Base-by-base conservation (phyloP, 2,113 vertebrate species). In the Chelonoidis abingdonii region DNA sequence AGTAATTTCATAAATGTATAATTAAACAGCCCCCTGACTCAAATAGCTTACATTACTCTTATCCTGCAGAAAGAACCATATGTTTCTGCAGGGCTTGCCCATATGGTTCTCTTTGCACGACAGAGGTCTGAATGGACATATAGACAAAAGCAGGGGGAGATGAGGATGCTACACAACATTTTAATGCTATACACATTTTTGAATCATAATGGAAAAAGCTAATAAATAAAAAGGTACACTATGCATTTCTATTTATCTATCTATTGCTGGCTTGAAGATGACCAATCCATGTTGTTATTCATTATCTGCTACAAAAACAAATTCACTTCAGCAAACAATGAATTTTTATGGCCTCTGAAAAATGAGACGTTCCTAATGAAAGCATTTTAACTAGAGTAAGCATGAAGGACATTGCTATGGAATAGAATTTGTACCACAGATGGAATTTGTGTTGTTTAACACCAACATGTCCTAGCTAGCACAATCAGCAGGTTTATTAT, bases 311-410 rank as follows among this genome's bases (percentile, higher is more conserved):
- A 75, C 35, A 80, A 90, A 93, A 82, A 0, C 10, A 80, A 87
- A 83, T 84, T 79, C 4, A 84, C 65, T 89, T 19, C 21, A 92
- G 17, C 5, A 76, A 47, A 76, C 8, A 29, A 19, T 50, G 35
- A 86, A 83, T 80, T 89, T 89, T 72, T 86, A 86, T 79, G 14
- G 50, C 3, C 22, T 47, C 44, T 78, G 59, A 80, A 91, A 96
- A 95, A 59, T 31, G 3, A 72, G 1, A 17, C 84, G 6, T 78
- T 91, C 85, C 50, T 89, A 50, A 88, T 50, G 22, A 69, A 44
- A 80, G 3, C 57, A 78, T 8, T 21, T 83, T 86, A 38, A 81
- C 27, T 72, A n/a, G 4, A 72, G 19, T 95, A 89, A 94, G 19
- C 49, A 78, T 54, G 87, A 92, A 83, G 9, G 27, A 78, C 13